phyloP scores from a whole-genome alignment of 2,797 vertebrate genomes.

The Labeo calbasu region DNA sequence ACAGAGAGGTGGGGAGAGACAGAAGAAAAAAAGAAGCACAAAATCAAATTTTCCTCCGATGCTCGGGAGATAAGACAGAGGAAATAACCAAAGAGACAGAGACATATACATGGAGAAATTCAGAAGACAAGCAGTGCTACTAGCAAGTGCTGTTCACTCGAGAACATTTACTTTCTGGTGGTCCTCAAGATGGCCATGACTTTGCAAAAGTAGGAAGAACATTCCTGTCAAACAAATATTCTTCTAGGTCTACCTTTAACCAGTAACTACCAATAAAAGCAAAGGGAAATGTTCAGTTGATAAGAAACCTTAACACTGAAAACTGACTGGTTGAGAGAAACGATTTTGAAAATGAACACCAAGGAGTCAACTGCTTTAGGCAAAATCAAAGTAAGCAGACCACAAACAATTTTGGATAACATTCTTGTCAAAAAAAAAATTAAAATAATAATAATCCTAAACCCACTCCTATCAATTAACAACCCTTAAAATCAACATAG shows the following conservation, averaged over 20 bases:
- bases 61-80: background rate
- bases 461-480: background rate
- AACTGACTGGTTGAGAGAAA: background rate
- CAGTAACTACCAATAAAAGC: background rate
- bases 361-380: background rate
- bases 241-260: background rate
- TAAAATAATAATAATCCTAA: too few relatives aligned
- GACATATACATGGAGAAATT: background rate
- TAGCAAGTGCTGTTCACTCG: background rate
- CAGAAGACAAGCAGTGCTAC: background rate
- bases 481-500: too few relatives aligned
- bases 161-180: background rate
- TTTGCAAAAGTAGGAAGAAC: background rate
- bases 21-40: slow-evolving; percentile 40
- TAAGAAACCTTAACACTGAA: background rate
- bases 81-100: background rate
- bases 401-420: background rate
- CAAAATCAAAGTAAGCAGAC: background rate
- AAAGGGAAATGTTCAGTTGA: background rate
- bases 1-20: slow-evolving; percentile 62
- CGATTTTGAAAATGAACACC: background rate
- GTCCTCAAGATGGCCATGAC: background rate
- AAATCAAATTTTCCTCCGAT: slow-evolving; percentile 15
- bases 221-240: background rate
- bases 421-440: background rate